Evolutionary conservation across 1,140 invertebrate genomes (phyloP).

Genomic region (Apis cerana): DNA sequence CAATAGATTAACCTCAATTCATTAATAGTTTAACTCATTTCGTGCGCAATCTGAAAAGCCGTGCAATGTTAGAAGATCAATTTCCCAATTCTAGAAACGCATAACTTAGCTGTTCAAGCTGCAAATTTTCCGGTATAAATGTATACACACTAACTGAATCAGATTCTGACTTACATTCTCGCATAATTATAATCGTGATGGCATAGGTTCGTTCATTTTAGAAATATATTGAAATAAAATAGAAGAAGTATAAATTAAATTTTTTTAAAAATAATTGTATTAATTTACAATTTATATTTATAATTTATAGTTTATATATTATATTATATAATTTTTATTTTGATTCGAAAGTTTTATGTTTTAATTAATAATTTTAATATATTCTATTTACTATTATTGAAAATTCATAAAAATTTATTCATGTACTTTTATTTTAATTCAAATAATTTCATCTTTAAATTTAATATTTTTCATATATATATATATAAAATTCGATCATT

Average conservation of each 20-base stretch:
- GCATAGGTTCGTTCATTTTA: too few species aligned
- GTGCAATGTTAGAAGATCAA: slow-evolving; percentile 26
- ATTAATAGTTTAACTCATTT: slow-evolving; percentile 37
- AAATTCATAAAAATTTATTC: too few species aligned
- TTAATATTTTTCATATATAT: too few species aligned
- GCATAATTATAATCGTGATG: neutral
- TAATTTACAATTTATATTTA: neutral
- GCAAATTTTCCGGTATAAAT: neutral
- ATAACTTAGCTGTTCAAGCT: slow-evolving; percentile 1
- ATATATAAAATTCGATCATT: too few species aligned
- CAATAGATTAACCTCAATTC: slow-evolving; percentile 20
- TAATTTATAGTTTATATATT: neutral
- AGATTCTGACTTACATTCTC: neutral
- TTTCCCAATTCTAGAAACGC: slow-evolving; percentile 21
- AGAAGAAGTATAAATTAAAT: neutral
- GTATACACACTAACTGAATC: neutral
- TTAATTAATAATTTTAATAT: neutral
- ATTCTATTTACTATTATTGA: too few species aligned
- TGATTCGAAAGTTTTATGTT: neutral
- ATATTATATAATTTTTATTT: neutral
- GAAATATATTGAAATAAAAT: neutral
- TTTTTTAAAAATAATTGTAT: neutral
- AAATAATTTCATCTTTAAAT: too few species aligned
- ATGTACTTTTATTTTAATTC: too few species aligned
- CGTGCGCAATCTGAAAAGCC: neutral